These are phyloP conservation scores for Pomacea canaliculata DNA, from an alignment of 2,888 invertebrate genomes.

Conservation along the genomic window DNA sequence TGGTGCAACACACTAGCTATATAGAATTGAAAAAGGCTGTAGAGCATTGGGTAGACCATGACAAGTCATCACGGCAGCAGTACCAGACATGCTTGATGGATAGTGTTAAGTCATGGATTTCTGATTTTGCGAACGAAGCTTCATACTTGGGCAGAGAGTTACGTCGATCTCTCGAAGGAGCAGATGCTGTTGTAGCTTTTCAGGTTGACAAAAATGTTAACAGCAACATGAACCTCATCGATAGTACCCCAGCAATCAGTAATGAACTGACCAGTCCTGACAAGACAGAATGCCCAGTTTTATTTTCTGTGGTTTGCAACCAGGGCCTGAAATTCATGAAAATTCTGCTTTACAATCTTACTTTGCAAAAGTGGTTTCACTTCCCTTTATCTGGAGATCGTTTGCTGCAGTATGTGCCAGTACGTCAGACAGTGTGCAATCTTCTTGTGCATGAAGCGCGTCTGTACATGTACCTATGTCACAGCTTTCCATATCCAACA, in stretches of 20 bases:
- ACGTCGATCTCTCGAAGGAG: conserved; percentile 39
- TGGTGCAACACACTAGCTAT: conserved; percentile 59
- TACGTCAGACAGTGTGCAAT: conserved; percentile 61
- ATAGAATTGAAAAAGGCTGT: conserved; percentile 56
- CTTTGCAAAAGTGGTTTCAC: conserved; percentile 59
- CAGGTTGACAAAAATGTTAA: conserved; percentile 27
- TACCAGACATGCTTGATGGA: conserved; percentile 47
- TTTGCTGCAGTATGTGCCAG: conserved; percentile 59
- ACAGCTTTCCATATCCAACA: conserved; percentile 65
- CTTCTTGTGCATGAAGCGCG: conserved; percentile 57
- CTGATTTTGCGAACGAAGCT: conserved; percentile 44
- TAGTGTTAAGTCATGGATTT: conserved; percentile 57
- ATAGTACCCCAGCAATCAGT: background rate
- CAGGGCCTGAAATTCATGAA: conserved; percentile 63
- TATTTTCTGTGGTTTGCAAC: conserved; percentile 61
- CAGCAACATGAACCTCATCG: conserved; percentile 27
- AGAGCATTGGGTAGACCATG: conserved; percentile 60
- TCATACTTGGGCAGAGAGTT: conserved; percentile 42
- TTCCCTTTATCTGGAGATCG: conserved; percentile 60
- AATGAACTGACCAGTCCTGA: conserved; percentile 14
- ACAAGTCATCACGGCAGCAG: conserved; percentile 42
- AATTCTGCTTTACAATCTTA: conserved; percentile 58
- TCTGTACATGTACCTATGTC: conserved; percentile 64
- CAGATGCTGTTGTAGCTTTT: conserved; percentile 25
- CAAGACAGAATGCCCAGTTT: conserved; percentile 34